These are phyloP conservation scores for Prunella himalayana DNA, from an alignment of 2,113 vertebrate genomes.

Conservation along the genomic window DNA sequence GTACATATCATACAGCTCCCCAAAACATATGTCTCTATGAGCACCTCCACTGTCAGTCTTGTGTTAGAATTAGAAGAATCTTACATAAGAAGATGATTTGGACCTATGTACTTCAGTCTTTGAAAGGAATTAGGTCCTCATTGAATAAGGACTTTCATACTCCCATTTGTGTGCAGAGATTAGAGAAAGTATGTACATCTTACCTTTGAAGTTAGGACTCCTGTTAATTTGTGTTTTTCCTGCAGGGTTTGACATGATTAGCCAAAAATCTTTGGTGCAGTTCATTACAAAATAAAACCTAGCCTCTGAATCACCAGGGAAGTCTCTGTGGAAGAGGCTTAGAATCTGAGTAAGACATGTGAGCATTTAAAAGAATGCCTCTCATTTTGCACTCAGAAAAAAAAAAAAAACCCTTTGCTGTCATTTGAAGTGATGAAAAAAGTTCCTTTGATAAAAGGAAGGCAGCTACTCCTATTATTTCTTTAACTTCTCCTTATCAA, in stretches of 20 bases:
- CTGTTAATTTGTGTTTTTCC: conserved; percentile 7
- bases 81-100: neutral
- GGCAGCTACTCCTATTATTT: neutral
- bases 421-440: neutral
- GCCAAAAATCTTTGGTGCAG: neutral
- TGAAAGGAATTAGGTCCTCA: neutral
- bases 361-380: neutral
- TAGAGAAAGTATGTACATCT: neutral
- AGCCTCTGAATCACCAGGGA: neutral
- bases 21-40: neutral
- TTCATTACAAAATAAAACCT: neutral
- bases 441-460: neutral
- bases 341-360: neutral
- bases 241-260: neutral
- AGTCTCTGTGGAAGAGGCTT: neutral
- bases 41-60: neutral
- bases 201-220: neutral
- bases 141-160: neutral
- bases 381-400: neutral
- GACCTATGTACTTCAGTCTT: neutral
- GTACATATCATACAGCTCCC: neutral
- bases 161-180: neutral
- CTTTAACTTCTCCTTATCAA: neutral
- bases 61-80: neutral
- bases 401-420: neutral